These are phyloP conservation scores for Phyllotis vaccarum DNA, from an alignment of 2,797 vertebrate genomes.

Conservation along the genomic window DNA sequence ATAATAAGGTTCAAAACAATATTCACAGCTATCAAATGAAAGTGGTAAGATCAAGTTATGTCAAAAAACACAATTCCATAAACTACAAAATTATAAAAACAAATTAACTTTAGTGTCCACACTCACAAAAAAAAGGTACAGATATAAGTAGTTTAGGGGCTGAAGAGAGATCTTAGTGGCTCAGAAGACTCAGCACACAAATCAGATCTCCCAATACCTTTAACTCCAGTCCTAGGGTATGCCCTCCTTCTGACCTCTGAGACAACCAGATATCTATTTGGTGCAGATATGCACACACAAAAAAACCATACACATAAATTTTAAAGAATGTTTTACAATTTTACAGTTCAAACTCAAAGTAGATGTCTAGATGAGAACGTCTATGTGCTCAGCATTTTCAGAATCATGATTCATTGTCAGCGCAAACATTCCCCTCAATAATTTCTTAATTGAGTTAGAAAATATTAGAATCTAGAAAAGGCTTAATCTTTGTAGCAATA, in stretches of 20 bases:
- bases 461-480: constrained; percentile 45
- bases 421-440: background rate
- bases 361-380: background rate
- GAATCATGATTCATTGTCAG: background rate
- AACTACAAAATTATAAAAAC: constrained; percentile 52
- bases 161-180: background rate
- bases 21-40: constrained; percentile 14
- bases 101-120: background rate
- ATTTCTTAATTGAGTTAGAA: constrained; percentile 10
- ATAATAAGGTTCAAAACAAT: constrained; percentile 41
- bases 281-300: background rate
- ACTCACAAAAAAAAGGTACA: background rate
- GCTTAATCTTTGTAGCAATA: constrained; percentile 24
- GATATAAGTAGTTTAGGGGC: background rate
- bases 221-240: background rate
- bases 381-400: background rate
- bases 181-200: background rate
- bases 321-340: background rate
- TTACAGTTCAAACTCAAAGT: background rate
- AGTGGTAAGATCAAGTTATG: background rate
- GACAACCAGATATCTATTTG: background rate
- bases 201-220: background rate
- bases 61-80: constrained; percentile 46
- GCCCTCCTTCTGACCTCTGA: background rate
- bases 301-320: background rate